phyloP scores from a whole-genome alignment of 2,797 vertebrate genomes.

The Cirrhinus molitorella region DNA sequence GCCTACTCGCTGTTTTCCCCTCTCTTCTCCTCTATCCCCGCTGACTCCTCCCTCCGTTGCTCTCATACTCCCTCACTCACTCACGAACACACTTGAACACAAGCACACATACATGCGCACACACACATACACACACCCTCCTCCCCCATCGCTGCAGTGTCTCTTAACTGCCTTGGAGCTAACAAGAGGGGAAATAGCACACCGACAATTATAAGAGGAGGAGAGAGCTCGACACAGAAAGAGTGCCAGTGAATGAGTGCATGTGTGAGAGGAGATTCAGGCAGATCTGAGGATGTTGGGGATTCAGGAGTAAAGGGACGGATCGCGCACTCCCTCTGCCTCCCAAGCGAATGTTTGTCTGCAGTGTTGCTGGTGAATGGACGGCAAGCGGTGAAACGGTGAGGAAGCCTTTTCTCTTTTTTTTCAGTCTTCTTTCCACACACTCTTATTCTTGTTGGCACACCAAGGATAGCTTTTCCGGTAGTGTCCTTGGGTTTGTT shows the following conservation, averaged over 20 bases:
- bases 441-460: conserved; percentile 25
- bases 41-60: conserved; percentile 62
- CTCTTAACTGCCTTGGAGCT: conserved; percentile 83
- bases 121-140: conserved; percentile 80
- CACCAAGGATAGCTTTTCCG: conserved; percentile 47
- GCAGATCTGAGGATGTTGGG: conserved; percentile 72
- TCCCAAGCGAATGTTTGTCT: conserved; percentile 63
- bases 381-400: conserved; percentile 74
- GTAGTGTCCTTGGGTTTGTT: conserved; percentile 45
- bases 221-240: conserved; percentile 63
- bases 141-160: conserved; percentile 87
- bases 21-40: conserved; percentile 55
- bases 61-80: conserved; percentile 52
- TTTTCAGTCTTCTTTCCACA: conserved; percentile 40
- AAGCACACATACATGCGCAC: conserved; percentile 66
- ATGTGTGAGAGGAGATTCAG: conserved; percentile 50
- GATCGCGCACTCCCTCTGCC: conserved; percentile 74
- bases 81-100: conserved; percentile 44
- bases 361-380: conserved; percentile 80
- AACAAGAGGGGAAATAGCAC: conserved; percentile 82
- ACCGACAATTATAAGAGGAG: conserved; percentile 76
- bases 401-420: conserved; percentile 43
- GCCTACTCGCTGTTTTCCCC: conserved; percentile 57
- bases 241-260: conserved; percentile 46
- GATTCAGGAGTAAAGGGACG: conserved; percentile 68